Evolutionary conservation across 2,888 invertebrate species (phyloP).

Genomic region (Eubasilissa splendida): DNA sequence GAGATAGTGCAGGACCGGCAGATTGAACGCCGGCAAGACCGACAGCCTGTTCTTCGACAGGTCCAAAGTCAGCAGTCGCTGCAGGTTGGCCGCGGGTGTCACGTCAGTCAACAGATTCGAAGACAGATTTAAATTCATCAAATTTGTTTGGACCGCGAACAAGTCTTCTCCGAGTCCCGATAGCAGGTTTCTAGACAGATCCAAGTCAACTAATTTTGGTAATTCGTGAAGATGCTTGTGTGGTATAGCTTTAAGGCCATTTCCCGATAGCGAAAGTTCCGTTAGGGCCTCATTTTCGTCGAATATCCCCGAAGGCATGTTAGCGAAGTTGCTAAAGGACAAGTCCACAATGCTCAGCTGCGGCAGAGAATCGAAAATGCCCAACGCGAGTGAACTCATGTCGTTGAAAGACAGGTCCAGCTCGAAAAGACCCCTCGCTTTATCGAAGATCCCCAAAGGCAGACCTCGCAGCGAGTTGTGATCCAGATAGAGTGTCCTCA

Average conservation of each 20-base stretch:
- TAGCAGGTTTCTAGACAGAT: constrained; percentile 48
- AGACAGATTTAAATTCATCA: constrained; percentile 50
- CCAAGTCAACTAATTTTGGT: constrained; percentile 34
- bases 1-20: constrained; percentile 27
- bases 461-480: constrained; percentile 47
- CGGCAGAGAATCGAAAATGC: constrained; percentile 48
- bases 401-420: constrained; percentile 50
- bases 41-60: constrained; percentile 49
- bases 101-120: constrained; percentile 42
- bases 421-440: constrained; percentile 25
- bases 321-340: constrained; percentile 36
- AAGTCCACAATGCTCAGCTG: constrained; percentile 40
- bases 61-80: constrained; percentile 37
- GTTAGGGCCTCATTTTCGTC: constrained; percentile 37
- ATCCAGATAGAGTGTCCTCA: constrained; percentile 34
- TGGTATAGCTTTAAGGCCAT: constrained; percentile 43
- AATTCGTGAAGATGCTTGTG: constrained; percentile 45
- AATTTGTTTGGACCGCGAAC: constrained; percentile 31
- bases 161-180: constrained; percentile 28
- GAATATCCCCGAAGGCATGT: constrained; percentile 54
- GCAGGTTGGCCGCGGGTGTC: constrained; percentile 20
- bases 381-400: constrained; percentile 41
- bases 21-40: constrained; percentile 33
- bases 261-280: constrained; percentile 46
- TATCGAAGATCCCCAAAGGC: constrained; percentile 49